These are phyloP conservation scores for Camponotus vicinus DNA, from an alignment of 1,140 invertebrate genomes.

Conservation along the genomic window DNA sequence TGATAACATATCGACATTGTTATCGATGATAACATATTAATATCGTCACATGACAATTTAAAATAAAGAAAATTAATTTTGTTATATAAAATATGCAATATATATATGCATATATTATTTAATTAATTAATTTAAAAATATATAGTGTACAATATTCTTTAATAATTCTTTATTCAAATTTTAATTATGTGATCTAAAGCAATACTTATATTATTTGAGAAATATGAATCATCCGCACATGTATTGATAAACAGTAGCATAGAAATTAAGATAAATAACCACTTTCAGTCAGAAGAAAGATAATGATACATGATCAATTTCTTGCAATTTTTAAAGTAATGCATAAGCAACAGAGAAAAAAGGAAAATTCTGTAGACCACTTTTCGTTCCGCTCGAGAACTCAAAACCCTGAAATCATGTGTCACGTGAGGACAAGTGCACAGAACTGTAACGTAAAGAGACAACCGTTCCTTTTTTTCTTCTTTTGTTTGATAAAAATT, in stretches of 20 bases:
- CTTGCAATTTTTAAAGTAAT: background rate
- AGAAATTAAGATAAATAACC: constrained; percentile 2
- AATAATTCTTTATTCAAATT: constrained; percentile 1
- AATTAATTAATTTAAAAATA: constrained; percentile 10
- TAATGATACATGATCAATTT: background rate
- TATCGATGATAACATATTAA: too few relatives aligned
- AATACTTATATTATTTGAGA: constrained; percentile 12
- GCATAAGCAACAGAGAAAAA: constrained; percentile 23
- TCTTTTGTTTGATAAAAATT: background rate
- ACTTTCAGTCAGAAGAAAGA: background rate
- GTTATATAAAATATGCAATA: background rate
- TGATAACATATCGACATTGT: background rate
- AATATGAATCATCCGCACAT: background rate
- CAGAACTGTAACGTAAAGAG: constrained; percentile 42
- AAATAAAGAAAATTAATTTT: background rate
- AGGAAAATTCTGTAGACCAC: background rate
- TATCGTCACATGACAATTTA: background rate
- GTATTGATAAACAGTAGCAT: background rate
- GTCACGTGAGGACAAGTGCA: constrained; percentile 44
- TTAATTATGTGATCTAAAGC: background rate
- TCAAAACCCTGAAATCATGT: constrained; percentile 43
- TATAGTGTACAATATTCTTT: background rate
- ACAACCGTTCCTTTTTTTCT: background rate
- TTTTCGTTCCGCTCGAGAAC: constrained; percentile 45
- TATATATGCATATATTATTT: background rate